A percentile compares a stretch with the other conserved stretches of the same genome.
Evolutionary conservation across 1,140 invertebrate species (phyloP).

Genomic region (Papilio dardanus): DNA sequence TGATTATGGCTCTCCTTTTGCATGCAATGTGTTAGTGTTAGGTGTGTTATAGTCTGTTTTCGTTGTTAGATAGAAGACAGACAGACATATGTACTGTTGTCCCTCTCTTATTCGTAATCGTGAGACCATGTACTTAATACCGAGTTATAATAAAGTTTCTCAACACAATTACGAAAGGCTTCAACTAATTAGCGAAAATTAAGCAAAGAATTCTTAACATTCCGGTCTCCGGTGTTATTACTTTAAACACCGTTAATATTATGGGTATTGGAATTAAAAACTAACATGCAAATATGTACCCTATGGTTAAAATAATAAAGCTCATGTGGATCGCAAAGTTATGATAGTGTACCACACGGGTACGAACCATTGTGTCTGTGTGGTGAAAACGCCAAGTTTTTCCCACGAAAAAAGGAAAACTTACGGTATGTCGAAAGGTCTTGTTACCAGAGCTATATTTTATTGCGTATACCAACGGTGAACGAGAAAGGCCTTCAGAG

Average conservation of each 20-base stretch:
- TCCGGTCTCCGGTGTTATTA: conserved; percentile 44
- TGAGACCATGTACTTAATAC: neutral
- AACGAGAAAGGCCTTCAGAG: conserved; percentile 42
- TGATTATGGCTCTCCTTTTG: no score
- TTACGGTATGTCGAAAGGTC: conserved; percentile 71
- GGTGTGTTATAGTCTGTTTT: no score
- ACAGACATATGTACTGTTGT: neutral
- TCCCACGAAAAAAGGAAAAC: conserved; percentile 80
- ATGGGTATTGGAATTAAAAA: conserved; percentile 42
- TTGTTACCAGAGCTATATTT: conserved; percentile 58
- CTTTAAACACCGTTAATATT: conserved; percentile 62
- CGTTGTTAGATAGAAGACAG: no score
- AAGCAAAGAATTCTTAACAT: conserved; percentile 31
- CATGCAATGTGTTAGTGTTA: no score
- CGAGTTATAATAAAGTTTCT: conserved; percentile 11
- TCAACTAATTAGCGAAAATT: conserved; percentile 37
- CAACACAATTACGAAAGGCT: conserved; percentile 17
- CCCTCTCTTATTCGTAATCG: neutral
- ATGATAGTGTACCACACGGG: conserved; percentile 58
- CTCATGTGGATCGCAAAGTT: conserved; percentile 39
- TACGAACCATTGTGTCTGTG: conserved; percentile 62
- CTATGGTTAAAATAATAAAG: conserved; percentile 45
- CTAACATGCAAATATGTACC: conserved; percentile 40
- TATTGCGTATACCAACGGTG: conserved; percentile 59
- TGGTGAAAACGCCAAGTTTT: conserved; percentile 74